Evolutionary conservation across 2,113 vertebrate species (phyloP).

Genomic region (Percina caprodes): DNA sequence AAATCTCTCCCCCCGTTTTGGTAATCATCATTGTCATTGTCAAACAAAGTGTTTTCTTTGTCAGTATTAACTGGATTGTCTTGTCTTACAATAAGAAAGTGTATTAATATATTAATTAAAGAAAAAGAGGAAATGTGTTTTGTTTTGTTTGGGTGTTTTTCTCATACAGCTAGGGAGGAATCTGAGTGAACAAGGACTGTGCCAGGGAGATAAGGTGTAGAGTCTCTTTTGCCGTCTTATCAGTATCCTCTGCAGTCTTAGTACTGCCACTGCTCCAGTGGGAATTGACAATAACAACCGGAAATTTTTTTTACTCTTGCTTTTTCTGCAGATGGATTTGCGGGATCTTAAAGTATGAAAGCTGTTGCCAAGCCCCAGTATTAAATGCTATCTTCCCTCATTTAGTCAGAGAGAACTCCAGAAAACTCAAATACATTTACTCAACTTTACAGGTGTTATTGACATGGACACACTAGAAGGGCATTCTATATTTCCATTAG

Average conservation of each 20-base stretch:
- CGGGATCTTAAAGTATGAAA: slow-evolving; percentile 71
- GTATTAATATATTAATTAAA: slow-evolving; percentile 69
- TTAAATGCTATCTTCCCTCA: slow-evolving; percentile 70
- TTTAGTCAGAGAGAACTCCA: slow-evolving; percentile 70
- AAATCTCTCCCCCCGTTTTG: slow-evolving; percentile 54
- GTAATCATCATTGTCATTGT: slow-evolving; percentile 65
- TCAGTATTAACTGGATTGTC: slow-evolving; percentile 57
- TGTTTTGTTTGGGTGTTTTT: slow-evolving; percentile 53
- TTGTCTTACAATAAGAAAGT: slow-evolving; percentile 62
- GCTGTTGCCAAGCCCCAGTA: slow-evolving; percentile 66
- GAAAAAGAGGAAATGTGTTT: slow-evolving; percentile 61
- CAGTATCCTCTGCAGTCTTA: slow-evolving; percentile 77
- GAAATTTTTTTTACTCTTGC: slow-evolving; percentile 59
- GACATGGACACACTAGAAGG: slow-evolving; percentile 51
- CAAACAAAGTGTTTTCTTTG: slow-evolving; percentile 55
- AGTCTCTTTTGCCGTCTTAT: slow-evolving; percentile 80
- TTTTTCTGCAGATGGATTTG: slow-evolving; percentile 76
- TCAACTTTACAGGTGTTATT: slow-evolving; percentile 68
- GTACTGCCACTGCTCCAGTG: slow-evolving; percentile 72
- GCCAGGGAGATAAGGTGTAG: slow-evolving; percentile 79
- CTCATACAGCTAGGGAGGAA: slow-evolving; percentile 63
- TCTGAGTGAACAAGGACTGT: slow-evolving; percentile 79
- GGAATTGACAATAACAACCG: slow-evolving; percentile 76
- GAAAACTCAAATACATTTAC: slow-evolving; percentile 62
- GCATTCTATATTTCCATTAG: slow-evolving; percentile 44